phyloP scores from a whole-genome alignment of 2,113 vertebrate species.

The Herpailurus yagouaroundi region DNA sequence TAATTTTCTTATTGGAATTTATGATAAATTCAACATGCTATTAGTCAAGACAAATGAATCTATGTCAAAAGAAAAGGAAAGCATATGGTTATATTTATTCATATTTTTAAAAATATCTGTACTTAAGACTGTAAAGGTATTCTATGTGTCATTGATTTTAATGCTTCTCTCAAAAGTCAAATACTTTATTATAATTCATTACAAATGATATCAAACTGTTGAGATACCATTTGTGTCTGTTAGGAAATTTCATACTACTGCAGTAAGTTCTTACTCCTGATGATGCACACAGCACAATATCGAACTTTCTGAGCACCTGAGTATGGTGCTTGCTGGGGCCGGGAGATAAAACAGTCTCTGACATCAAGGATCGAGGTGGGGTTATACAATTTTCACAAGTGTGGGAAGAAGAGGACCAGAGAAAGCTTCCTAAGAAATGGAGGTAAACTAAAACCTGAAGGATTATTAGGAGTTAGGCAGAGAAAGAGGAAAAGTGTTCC shows the following conservation, averaged over 20 bases:
- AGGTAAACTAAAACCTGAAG: slow-evolving; percentile 25
- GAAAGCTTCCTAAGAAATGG: background rate
- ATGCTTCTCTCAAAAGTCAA: background rate
- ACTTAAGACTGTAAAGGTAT: background rate
- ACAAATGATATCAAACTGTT: background rate
- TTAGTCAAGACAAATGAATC: background rate
- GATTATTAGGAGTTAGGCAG: background rate
- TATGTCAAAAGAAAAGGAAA: background rate
- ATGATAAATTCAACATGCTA: background rate
- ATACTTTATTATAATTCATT: background rate
- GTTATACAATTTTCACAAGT: background rate
- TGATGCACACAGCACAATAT: background rate
- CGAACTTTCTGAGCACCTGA: background rate
- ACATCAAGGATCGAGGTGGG: background rate
- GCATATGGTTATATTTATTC: background rate
- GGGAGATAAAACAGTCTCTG: background rate
- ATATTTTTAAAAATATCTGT: background rate
- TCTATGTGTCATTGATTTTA: background rate
- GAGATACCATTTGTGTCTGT: background rate
- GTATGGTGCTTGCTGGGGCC: background rate
- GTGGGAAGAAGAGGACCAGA: background rate
- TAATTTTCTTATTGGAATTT: slow-evolving; percentile 29
- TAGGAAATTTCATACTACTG: slow-evolving; percentile 1
- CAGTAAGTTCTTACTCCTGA: background rate
- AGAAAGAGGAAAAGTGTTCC: background rate